Evolutionary conservation across 2,888 invertebrate species (phyloP).

Genomic region (Ochropacha duplaris): DNA sequence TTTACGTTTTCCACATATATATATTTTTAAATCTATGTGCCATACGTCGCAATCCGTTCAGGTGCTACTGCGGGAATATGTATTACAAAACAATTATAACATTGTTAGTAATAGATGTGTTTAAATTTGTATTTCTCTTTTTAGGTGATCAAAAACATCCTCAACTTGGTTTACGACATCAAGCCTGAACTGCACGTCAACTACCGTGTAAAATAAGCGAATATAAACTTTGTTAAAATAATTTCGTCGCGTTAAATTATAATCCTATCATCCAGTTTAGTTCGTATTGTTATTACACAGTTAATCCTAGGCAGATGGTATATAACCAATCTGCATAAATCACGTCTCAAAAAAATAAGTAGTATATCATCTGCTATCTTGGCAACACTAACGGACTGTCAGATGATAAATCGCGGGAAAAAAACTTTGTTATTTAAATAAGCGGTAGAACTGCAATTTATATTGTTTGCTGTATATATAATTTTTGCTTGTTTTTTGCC

Average conservation of each 20-base stretch:
- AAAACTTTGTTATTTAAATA: constrained; percentile 19
- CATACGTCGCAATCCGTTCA: too few species aligned
- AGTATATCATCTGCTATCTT: neutral
- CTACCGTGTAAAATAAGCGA: constrained; percentile 81
- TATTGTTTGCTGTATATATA: constrained; percentile 55
- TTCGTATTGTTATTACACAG: constrained; percentile 49
- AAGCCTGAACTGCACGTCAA: constrained; percentile 97
- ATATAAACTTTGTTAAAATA: neutral
- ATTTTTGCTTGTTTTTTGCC: constrained; percentile 41
- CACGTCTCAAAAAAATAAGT: neutral
- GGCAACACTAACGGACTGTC: constrained; percentile 19
- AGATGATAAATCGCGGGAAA: constrained; percentile 16
- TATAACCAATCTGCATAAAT: neutral
- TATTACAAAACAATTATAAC: too few species aligned
- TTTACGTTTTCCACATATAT: too few species aligned
- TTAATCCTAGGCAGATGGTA: neutral
- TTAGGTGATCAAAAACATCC: constrained; percentile 90
- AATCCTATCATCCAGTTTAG: constrained; percentile 47
- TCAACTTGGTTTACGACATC: constrained; percentile 94
- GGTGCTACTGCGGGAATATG: too few species aligned
- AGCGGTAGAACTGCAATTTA: constrained; percentile 33
- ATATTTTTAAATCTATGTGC: too few species aligned
- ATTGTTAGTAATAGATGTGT: too few species aligned
- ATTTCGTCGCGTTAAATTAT: constrained; percentile 16
- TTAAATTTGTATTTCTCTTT: constrained; percentile 39